Percentiles rank a stretch among this genome's conserved stretches.
Evolutionary conservation across 2,113 vertebrate species (phyloP).

Genomic region (Phyllopteryx taeniolatus): DNA sequence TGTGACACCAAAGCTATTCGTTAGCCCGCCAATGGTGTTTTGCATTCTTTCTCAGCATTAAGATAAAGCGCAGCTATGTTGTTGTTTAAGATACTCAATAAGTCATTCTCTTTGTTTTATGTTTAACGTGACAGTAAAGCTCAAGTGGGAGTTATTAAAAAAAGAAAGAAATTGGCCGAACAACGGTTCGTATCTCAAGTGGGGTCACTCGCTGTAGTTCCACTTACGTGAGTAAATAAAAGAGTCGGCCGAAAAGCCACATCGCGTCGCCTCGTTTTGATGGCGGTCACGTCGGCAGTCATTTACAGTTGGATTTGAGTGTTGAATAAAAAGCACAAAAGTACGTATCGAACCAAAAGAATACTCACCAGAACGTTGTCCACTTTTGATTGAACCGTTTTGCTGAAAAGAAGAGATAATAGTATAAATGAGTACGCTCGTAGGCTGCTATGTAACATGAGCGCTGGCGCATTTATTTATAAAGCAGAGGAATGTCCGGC

Average conservation of each 20-base stretch:
- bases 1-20: too few relatives aligned
- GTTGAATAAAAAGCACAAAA: not conserved
- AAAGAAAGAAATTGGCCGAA: too few relatives aligned
- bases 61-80: not conserved
- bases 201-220: too few relatives aligned
- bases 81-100: too few relatives aligned
- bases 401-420: constrained; percentile 80
- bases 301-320: not conserved
- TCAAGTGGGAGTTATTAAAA: too few relatives aligned
- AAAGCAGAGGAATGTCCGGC: constrained; percentile 69
- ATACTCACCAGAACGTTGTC: constrained; percentile 98
- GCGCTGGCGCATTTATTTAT: constrained; percentile 74
- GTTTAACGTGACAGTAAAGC: too few relatives aligned
- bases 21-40: not conserved
- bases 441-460: constrained; percentile 60
- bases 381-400: constrained; percentile 99
- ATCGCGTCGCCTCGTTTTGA: not conserved
- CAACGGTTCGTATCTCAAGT: too few relatives aligned
- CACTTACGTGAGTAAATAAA: too few relatives aligned
- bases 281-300: not conserved
- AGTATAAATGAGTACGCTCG: constrained; percentile 55
- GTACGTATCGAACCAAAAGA: not conserved
- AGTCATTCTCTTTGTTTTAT: too few relatives aligned
- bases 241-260: not conserved
- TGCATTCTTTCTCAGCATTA: not conserved